These are phyloP conservation scores for Drosophila pandora DNA, from an alignment of 1,140 invertebrate genomes.

Conservation along the genomic window DNA sequence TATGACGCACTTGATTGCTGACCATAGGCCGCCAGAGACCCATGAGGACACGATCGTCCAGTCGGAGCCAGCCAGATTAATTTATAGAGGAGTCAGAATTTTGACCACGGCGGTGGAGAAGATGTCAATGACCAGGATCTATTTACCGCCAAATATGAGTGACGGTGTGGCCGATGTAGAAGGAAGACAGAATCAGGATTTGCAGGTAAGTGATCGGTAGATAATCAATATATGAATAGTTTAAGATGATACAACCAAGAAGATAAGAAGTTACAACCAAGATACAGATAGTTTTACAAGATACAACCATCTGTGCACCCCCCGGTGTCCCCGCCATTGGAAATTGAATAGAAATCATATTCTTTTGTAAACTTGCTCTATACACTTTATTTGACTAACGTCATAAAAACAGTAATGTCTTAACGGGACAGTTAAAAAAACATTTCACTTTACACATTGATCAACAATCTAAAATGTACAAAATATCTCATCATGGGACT, in stretches of 20 bases:
- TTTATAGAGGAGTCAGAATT: conserved; percentile 88
- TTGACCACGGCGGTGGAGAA: conserved; percentile 90
- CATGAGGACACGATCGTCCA: conserved; percentile 88
- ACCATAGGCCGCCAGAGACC: conserved; percentile 89
- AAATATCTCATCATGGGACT: conserved; percentile 38
- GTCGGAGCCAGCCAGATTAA: conserved; percentile 85
- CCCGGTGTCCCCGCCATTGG: too few species aligned
- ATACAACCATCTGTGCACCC: too few species aligned
- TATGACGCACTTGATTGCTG: conserved; percentile 88
- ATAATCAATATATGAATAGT: too few species aligned
- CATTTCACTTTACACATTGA: conserved; percentile 69
- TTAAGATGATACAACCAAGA: too few species aligned
- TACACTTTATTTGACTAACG: conserved; percentile 75
- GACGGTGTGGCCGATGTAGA: conserved; percentile 87
- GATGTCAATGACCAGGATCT: conserved; percentile 89
- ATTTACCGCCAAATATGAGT: conserved; percentile 89
- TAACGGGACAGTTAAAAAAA: conserved; percentile 64
- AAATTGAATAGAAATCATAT: background rate
- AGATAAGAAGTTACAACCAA: too few species aligned
- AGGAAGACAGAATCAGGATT: conserved; percentile 85
- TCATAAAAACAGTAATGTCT: conserved; percentile 70
- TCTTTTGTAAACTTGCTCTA: conserved; percentile 32
- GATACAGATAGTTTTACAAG: too few species aligned
- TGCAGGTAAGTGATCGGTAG: too few species aligned
- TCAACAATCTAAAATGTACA: conserved; percentile 74